phyloP scores from a whole-genome alignment of 1,140 invertebrate genomes.

The Phymastichus coffea region DNA sequence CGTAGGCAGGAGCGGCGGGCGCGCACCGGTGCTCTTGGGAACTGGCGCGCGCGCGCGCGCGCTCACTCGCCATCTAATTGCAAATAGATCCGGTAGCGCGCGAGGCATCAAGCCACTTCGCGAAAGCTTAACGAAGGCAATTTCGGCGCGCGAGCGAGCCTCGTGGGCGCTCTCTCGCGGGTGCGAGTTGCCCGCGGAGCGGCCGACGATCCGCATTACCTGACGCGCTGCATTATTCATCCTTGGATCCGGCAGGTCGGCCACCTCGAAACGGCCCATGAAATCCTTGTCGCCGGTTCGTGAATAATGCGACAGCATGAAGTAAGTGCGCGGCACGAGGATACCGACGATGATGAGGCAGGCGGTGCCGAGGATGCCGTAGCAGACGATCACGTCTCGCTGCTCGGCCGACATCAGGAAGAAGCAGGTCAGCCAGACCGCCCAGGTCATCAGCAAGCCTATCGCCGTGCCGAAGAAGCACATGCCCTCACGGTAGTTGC shows the following conservation, averaged over 20 bases:
- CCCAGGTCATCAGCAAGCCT: conserved; percentile 55
- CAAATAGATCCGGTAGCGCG: neutral
- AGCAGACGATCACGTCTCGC: conserved; percentile 55
- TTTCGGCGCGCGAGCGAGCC: neutral
- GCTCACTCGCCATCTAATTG: conserved; percentile 3
- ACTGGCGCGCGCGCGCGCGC: conserved; percentile 6
- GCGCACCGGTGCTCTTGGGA: too few species aligned
- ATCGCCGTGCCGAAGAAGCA: conserved; percentile 59
- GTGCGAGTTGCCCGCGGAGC: neutral
- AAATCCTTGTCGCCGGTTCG: too few species aligned
- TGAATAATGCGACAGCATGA: conserved; percentile 56
- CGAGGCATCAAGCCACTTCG: conserved; percentile 20
- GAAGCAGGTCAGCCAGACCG: conserved; percentile 59
- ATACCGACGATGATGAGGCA: conserved; percentile 59
- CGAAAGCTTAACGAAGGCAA: conserved; percentile 10
- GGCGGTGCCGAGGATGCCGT: conserved; percentile 53
- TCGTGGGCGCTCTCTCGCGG: neutral
- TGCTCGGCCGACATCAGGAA: conserved; percentile 49
- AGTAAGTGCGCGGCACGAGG: conserved; percentile 62
- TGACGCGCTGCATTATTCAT: conserved; percentile 43
- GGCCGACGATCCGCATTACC: conserved; percentile 32
- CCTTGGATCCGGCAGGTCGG: conserved; percentile 41
- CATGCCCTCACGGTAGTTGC: conserved; percentile 64
- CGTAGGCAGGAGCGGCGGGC: too few species aligned
- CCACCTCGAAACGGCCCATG: conserved; percentile 34